phyloP scores from a whole-genome alignment of 2,113 vertebrate species.

The Brachyhypopomus gauderio region DNA sequence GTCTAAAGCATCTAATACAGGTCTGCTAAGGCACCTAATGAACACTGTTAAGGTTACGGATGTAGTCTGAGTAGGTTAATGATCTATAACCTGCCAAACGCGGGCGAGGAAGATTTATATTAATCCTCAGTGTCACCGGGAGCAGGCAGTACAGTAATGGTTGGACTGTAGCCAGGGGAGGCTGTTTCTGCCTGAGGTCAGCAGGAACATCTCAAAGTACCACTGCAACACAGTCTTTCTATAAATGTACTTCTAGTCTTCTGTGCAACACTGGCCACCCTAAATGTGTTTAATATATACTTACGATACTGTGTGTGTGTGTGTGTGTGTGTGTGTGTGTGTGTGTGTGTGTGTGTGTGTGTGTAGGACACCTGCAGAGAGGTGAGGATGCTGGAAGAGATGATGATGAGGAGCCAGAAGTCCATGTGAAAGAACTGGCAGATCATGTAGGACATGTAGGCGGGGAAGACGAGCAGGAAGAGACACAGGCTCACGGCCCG shows the following conservation, averaged over 20 bases:
- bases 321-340: background rate
- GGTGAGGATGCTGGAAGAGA: constrained; percentile 96
- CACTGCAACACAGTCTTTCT: background rate
- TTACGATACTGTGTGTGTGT: background rate
- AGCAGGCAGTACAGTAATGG: no score
- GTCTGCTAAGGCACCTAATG: no score
- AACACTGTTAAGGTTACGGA: no score
- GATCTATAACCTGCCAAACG: no score
- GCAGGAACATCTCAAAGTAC: background rate
- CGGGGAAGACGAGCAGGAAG: constrained; percentile 92
- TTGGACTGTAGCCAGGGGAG: no score
- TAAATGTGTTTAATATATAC: background rate
- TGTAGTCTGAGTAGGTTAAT: no score
- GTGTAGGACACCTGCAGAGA: constrained; percentile 87
- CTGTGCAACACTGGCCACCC: no score
- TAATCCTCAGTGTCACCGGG: no score
- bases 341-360: background rate
- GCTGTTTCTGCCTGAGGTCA: background rate
- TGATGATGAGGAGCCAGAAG: constrained; percentile 98
- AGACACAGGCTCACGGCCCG: constrained; percentile 92
- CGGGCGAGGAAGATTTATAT: no score
- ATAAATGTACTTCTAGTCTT: no score
- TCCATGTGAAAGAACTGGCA: constrained; percentile 99
- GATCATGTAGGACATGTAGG: constrained; percentile 99
- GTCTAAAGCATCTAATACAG: no score